Percentiles rank a stretch among this genome's conserved stretches.
These are phyloP conservation scores for Ditylenchus dipsaci DNA, from an alignment of 1,140 invertebrate species.

Conservation along the genomic window DNA sequence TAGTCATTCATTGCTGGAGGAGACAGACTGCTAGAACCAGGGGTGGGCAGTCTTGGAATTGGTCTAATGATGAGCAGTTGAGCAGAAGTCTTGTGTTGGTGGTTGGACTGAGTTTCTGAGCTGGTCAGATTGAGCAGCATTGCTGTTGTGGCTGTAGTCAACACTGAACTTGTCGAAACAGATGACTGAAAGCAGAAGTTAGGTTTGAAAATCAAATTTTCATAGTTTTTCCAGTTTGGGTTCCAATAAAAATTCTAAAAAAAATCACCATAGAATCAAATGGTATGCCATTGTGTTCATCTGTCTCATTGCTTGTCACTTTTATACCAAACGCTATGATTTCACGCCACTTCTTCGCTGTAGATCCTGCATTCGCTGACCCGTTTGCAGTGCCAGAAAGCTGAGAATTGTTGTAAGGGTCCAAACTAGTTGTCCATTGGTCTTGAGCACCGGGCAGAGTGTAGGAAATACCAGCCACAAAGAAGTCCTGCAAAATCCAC, in stretches of 20 bases:
- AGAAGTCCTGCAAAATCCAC: constrained; percentile 29
- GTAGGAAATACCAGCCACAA: constrained; percentile 38
- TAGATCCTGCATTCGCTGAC: neutral
- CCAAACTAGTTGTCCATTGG: neutral
- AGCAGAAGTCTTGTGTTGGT: neutral
- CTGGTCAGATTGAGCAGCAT: neutral
- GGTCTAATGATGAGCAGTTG: constrained; percentile 18
- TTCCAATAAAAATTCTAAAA: neutral
- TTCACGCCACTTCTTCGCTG: constrained; percentile 25
- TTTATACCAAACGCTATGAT: constrained; percentile 36
- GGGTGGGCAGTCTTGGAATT: neutral
- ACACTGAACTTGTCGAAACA: neutral
- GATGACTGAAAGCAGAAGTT: neutral
- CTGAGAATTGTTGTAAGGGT: neutral
- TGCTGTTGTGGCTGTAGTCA: neutral
- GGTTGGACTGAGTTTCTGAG: neutral
- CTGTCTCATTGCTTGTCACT: neutral
- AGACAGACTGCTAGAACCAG: neutral
- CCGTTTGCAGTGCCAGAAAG: constrained; percentile 1
- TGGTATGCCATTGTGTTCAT: too few relatives aligned
- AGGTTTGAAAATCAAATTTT: neutral
- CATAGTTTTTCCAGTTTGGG: neutral
- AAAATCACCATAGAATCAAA: neutral
- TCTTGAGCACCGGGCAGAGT: constrained; percentile 8
- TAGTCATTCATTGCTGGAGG: constrained; percentile 20